Base-by-base conservation (phyloP, 2,797 vertebrate genomes). In the Lemur catta region DNA sequence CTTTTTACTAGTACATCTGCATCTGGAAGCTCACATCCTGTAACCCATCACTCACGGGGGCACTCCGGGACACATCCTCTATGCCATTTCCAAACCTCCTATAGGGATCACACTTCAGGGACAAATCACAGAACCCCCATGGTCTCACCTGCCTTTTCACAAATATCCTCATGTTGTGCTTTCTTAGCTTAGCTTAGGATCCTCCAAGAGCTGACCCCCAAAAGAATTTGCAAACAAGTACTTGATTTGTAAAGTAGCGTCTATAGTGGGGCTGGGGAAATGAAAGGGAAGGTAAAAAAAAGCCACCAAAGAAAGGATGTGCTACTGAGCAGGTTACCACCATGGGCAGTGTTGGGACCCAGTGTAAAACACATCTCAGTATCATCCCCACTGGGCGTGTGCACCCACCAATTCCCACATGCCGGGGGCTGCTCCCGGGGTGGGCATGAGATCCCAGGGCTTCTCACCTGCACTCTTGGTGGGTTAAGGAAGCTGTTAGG, bases 1-100 rank as follows among this genome's bases (percentile, higher is more conserved):
- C 76, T 88, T 98, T 81, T 84, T 30, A 24, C 41, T 38, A 30
- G 46, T 13, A 65, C 7, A 18, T 52, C 17, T 92, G 18, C 15
- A 59, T 63, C 0, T 26, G 26, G 7, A 59, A 48, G 7, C 52
- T 59, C 57, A 74, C 30, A 8, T 52, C 38, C 24, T 71, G 3
- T 78, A 48, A 55, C 24, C 14, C n/a, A 7, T 10, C 12, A 7
- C 84, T 22, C 28, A 41, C 8, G 22, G 50, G 26, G 43, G 22
- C 30, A 50, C 38, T 46, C 7, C 17, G 28, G 41, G 26, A 10
- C 4, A 7, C 2, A 33, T 46, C 46, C 24, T 72, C 33, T 35
- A 30, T 63, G 48, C 33, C 26, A 38, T 46, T 55, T 75, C 38
- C 41, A 87, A 69, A 52, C 52, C 1, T 15, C 38, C 28, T 65